A percentile compares a stretch with the other conserved stretches of the same genome.
These are phyloP conservation scores for Sphenopsis melanotis DNA, from an alignment of 2,797 vertebrate genomes.

Conservation along the genomic window DNA sequence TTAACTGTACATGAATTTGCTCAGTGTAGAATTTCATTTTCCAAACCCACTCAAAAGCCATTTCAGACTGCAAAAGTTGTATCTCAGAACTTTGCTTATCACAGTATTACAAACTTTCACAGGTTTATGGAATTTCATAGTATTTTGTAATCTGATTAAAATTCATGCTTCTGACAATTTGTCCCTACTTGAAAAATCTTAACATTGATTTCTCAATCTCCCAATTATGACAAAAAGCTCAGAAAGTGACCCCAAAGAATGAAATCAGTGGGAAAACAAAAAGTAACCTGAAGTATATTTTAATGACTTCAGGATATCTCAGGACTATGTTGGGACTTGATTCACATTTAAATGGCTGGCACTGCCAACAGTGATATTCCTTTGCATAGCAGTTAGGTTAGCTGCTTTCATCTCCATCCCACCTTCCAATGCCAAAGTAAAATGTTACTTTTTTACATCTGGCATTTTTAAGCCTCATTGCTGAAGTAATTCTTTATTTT, in stretches of 20 bases:
- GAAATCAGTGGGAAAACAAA: not conserved
- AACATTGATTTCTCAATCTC: not conserved
- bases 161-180: not conserved
- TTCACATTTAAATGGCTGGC: not conserved
- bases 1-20: not conserved
- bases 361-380: not conserved
- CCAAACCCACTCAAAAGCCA: not conserved
- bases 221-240: not conserved
- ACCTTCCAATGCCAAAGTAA: not conserved
- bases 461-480: not conserved
- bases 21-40: not conserved
- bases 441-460: not conserved
- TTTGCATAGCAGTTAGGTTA: not conserved
- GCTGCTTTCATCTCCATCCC: not conserved
- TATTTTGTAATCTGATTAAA: constrained; percentile 8
- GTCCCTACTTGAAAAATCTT: not conserved
- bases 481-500: not conserved
- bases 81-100: not conserved
- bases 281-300: not conserved
- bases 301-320: not conserved
- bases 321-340: not conserved
- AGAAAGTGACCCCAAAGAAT: not conserved
- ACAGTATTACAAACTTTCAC: not conserved
- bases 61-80: not conserved
- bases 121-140: not conserved